Evolutionary conservation across 2,797 vertebrate genomes (phyloP).

Genomic region (Dromococcyx pavoninus): DNA sequence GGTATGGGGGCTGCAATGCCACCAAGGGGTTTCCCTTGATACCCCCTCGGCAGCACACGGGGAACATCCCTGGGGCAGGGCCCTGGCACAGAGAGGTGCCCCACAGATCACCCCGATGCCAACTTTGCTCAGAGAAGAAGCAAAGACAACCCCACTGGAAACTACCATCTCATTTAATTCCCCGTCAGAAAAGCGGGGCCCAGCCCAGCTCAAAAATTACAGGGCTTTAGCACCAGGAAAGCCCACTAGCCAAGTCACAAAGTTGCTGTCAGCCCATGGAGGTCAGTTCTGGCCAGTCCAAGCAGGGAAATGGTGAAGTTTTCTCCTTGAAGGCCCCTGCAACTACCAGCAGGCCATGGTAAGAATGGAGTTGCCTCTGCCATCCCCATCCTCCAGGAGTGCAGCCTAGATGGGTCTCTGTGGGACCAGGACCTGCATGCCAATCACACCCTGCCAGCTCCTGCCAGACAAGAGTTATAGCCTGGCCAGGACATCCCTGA

Average conservation of each 20-base stretch:
- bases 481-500: fast-evolving
- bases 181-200: not conserved
- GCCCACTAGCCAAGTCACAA: fast-evolving
- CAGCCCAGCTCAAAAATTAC: not conserved
- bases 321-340: not conserved
- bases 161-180: slow-evolving; percentile 21
- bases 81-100: fast-evolving
- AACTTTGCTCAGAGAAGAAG: not conserved
- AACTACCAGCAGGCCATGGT: fast-evolving
- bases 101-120: fast-evolving
- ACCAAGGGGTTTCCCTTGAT: not conserved
- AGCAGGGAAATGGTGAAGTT: fast-evolving
- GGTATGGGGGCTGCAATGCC: not conserved
- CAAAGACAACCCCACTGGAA: not conserved
- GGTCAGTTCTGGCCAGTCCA: fast-evolving
- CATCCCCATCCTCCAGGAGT: fast-evolving
- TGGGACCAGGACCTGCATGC: fast-evolving
- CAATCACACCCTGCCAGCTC: not conserved
- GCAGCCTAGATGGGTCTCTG: not conserved
- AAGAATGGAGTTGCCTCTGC: not conserved
- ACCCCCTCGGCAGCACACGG: not conserved
- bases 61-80: not conserved
- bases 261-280: not conserved
- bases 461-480: not conserved
- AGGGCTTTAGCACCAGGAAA: not conserved